phyloP scores from a whole-genome alignment of 2,113 vertebrate species.

The Petroica traversi region DNA sequence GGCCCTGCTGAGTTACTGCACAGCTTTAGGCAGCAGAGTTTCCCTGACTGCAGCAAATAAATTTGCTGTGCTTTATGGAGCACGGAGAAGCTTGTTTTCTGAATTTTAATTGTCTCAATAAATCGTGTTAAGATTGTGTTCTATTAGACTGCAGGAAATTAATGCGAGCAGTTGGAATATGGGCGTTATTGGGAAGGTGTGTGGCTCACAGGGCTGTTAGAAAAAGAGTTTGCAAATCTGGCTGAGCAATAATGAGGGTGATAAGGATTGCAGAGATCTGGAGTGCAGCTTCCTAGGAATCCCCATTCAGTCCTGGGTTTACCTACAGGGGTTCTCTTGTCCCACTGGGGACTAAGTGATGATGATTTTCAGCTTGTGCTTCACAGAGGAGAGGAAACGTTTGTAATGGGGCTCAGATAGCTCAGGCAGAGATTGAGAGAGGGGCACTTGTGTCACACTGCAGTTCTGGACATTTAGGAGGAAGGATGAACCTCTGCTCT shows the following conservation, averaged over 20 bases:
- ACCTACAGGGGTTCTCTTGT: neutral
- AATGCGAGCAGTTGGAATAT: neutral
- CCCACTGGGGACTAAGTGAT: neutral
- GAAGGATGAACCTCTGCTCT: neutral
- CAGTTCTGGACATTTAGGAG: neutral
- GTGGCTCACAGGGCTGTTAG: neutral
- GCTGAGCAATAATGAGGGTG: slow-evolving; percentile 12
- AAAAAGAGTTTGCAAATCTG: slow-evolving; percentile 17
- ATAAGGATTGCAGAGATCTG: neutral
- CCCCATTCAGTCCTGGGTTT: neutral
- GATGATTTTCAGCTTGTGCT: neutral
- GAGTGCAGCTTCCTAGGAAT: neutral
- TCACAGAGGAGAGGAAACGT: neutral
- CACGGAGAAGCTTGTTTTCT: slow-evolving; percentile 64
- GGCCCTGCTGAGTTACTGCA: neutral
- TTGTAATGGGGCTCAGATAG: neutral
- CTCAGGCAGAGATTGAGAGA: neutral
- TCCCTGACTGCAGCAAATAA: slow-evolving; percentile 35
- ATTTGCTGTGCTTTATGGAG: slow-evolving; percentile 63
- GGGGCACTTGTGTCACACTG: neutral
- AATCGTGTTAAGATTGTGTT: slow-evolving; percentile 63
- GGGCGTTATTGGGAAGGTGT: slow-evolving; percentile 23
- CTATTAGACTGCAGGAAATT: slow-evolving; percentile 61
- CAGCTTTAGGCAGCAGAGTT: slow-evolving; percentile 7
- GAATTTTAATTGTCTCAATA: slow-evolving; percentile 71